phyloP scores from a whole-genome alignment of 2,113 vertebrate genomes.

The Neotoma lepida region DNA sequence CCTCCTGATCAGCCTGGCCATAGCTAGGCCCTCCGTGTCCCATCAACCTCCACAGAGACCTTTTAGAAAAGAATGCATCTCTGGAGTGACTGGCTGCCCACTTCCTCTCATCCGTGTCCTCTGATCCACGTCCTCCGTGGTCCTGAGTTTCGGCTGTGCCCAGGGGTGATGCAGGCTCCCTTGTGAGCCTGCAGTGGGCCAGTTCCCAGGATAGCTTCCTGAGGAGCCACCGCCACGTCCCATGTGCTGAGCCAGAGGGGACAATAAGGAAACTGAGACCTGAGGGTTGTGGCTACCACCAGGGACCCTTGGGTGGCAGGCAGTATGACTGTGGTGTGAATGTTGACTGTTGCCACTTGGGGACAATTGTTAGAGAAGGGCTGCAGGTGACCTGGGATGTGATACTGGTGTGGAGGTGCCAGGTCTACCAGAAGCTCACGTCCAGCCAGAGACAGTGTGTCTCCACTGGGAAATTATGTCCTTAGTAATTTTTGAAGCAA shows the following conservation, averaged over 20 bases:
- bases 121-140: background rate
- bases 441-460: background rate
- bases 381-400: background rate
- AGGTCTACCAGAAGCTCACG: background rate
- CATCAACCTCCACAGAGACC: background rate
- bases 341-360: background rate
- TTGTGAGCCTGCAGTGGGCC: background rate
- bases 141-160: background rate
- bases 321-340: background rate
- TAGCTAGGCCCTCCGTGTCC: background rate
- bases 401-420: background rate
- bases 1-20: background rate
- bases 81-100: background rate
- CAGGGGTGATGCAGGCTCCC: background rate
- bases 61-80: background rate
- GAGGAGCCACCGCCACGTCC: background rate
- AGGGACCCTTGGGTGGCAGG: background rate
- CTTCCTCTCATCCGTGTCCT: background rate
- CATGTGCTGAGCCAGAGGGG: background rate
- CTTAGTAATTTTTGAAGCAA: background rate
- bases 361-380: background rate
- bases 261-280: background rate
- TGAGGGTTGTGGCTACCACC: background rate
- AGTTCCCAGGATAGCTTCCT: background rate
- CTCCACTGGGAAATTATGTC: background rate